Conservation (phyloP, 2,888 invertebrate genomes). For the Macropis europaea region DNA sequence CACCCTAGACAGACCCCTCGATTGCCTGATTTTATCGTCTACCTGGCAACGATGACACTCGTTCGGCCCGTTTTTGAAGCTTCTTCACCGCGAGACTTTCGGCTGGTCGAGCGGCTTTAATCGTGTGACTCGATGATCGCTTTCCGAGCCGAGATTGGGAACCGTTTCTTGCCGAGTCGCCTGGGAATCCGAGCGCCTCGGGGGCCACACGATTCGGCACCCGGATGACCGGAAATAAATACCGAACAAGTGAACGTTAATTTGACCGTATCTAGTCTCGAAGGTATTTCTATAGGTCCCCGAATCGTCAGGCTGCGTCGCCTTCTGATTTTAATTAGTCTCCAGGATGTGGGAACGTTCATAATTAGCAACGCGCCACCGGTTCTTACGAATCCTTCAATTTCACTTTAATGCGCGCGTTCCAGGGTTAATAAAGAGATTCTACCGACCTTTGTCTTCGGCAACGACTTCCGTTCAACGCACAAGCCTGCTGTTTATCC, state of each 20-base stretch:
- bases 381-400: no score
- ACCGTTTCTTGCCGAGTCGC: conserved; percentile 46
- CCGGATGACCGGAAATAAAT: conserved; percentile 56
- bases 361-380: no score
- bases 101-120: conserved; percentile 44
- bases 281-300: not conserved
- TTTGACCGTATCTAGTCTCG: conserved; percentile 33
- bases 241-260: conserved; percentile 47
- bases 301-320: not conserved
- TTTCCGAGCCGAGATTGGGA: conserved; percentile 33
- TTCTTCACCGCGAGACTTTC: conserved; percentile 6
- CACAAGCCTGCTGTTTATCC: conserved; percentile 12
- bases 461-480: conserved; percentile 19
- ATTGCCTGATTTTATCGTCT: conserved; percentile 42
- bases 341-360: no score
- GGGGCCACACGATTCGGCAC: conserved; percentile 22
- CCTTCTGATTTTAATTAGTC: conserved; percentile 17
- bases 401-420: no score
- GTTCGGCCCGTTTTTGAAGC: conserved; percentile 28
- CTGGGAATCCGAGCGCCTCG: conserved; percentile 43
- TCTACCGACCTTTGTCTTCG: conserved; percentile 6
- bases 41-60: conserved; percentile 34
- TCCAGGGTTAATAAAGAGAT: conserved; percentile 23
- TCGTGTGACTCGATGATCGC: conserved; percentile 47
- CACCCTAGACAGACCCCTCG: conserved; percentile 15